phyloP scores from a whole-genome alignment of 2,888 invertebrate genomes.

The Platerodrilus igneus region DNA sequence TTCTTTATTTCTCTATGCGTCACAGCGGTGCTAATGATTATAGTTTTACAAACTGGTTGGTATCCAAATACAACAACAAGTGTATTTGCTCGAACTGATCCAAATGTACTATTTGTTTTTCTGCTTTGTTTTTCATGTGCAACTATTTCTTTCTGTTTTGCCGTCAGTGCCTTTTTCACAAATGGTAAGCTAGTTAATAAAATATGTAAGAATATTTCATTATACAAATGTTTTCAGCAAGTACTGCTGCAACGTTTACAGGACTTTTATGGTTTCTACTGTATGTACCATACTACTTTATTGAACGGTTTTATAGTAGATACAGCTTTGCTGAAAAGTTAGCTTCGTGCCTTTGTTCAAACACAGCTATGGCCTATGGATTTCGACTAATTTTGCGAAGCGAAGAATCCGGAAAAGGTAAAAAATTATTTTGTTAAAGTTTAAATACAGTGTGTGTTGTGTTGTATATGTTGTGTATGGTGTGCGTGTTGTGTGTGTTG shows the following conservation, averaged over 20 bases:
- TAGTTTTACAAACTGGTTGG: too few species aligned
- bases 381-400: constrained; percentile 66
- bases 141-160: constrained; percentile 72
- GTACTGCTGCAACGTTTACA: constrained; percentile 70
- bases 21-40: too few species aligned
- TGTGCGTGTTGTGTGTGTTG: too few species aligned
- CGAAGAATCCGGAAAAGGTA: constrained; percentile 67
- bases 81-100: constrained; percentile 65
- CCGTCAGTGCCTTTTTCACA: constrained; percentile 73
- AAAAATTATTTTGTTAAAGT: too few species aligned
- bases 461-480: too few species aligned
- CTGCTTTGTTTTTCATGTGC: constrained; percentile 65
- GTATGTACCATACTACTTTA: constrained; percentile 67
- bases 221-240: constrained; percentile 53
- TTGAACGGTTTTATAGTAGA: constrained; percentile 59
- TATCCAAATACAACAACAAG: too few species aligned
- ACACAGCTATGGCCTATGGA: constrained; percentile 76
- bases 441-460: too few species aligned
- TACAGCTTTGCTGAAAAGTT: constrained; percentile 58
- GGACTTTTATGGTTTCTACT: constrained; percentile 73
- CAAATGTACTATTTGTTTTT: constrained; percentile 64
- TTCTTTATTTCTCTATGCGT: too few species aligned
- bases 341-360: constrained; percentile 62
- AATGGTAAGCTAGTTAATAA: constrained; percentile 69
- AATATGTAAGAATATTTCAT: too few species aligned